A percentile compares a stretch with the other conserved stretches of the same genome.
Conservation (phyloP, 2,888 invertebrate species). For the Xylota sylvarum region DNA sequence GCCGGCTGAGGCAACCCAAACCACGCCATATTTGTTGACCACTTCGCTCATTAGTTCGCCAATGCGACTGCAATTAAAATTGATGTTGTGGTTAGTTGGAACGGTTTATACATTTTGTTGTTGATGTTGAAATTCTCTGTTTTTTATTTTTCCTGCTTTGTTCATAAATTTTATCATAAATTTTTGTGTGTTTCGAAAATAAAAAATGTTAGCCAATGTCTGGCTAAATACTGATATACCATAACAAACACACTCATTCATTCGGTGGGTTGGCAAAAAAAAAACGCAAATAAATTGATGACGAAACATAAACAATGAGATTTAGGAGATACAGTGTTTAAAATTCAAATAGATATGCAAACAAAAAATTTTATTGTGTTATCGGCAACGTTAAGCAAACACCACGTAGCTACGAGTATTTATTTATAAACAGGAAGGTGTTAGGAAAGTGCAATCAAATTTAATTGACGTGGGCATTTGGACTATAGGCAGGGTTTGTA, state of each 20-base stretch:
- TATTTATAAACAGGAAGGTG: no score
- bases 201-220: conserved; percentile 23
- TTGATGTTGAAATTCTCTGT: conserved; percentile 54
- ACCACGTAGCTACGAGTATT: neutral
- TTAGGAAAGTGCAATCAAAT: neutral
- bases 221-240: conserved; percentile 53
- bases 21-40: conserved; percentile 95
- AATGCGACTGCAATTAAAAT: conserved; percentile 88
- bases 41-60: conserved; percentile 94
- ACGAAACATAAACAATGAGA: conserved; percentile 47
- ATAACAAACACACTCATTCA: conserved; percentile 46
- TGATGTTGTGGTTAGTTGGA: conserved; percentile 74
- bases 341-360: conserved; percentile 24
- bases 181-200: neutral
- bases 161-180: conserved; percentile 22
- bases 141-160: conserved; percentile 1
- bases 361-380: conserved; percentile 13
- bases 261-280: neutral
- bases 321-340: conserved; percentile 9
- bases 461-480: no score
- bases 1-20: conserved; percentile 97
- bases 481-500: no score
- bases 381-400: conserved; percentile 4
- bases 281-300: conserved; percentile 21
- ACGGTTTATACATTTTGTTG: conserved; percentile 55